phyloP scores from a whole-genome alignment of 1,140 invertebrate species.

The Halictus rubicundus region DNA sequence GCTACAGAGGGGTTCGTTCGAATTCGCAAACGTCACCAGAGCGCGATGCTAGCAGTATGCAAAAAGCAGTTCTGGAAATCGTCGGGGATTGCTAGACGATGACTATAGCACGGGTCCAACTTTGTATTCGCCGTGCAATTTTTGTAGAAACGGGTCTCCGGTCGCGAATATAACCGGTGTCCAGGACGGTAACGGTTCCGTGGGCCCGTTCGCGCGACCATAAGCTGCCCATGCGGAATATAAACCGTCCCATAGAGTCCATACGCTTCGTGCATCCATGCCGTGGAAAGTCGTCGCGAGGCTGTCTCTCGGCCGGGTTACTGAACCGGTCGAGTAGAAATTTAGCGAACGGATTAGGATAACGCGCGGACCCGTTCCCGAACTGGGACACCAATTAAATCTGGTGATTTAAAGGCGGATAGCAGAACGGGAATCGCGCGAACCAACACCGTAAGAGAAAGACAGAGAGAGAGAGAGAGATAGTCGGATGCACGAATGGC shows the following conservation, averaged over 20 bases:
- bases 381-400: slow-evolving; percentile 23
- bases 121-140: slow-evolving; percentile 26
- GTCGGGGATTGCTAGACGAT: too few species aligned
- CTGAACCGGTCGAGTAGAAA: slow-evolving; percentile 30
- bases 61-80: too few species aligned
- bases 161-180: not conserved
- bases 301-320: slow-evolving; percentile 13
- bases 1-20: too few species aligned
- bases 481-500: too few species aligned
- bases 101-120: not conserved
- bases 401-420: not conserved
- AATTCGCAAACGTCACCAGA: too few species aligned
- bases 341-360: slow-evolving; percentile 29
- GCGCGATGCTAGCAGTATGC: too few species aligned
- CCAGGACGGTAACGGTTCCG: slow-evolving; percentile 44
- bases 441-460: too few species aligned
- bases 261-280: slow-evolving; percentile 24
- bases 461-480: too few species aligned
- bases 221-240: slow-evolving; percentile 29
- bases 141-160: slow-evolving; percentile 13
- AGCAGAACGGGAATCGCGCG: not conserved
- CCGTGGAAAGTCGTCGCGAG: slow-evolving; percentile 9
- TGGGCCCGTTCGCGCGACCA: slow-evolving; percentile 6
- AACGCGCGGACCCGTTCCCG: not conserved
- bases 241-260: not conserved